phyloP scores from a whole-genome alignment of 1,140 invertebrate genomes.

The Eciton burchellii region DNA sequence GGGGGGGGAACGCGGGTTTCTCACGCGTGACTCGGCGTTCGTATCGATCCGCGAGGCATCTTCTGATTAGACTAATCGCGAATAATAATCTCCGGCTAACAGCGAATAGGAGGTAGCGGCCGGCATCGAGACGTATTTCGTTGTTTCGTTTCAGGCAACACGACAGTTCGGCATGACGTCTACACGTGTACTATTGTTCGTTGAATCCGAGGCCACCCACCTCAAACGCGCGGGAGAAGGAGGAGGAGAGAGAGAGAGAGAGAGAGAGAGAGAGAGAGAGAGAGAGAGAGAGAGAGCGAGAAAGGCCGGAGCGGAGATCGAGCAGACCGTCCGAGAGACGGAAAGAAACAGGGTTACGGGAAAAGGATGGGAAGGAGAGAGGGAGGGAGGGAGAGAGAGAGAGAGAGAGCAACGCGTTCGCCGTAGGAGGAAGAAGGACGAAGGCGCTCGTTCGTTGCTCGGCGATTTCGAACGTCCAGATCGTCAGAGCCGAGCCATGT shows the following conservation, averaged over 20 bases:
- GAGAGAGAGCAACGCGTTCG: background rate
- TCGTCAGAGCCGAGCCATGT: constrained; percentile 54
- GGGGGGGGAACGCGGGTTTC: too few relatives aligned
- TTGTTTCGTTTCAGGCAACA: constrained; percentile 72
- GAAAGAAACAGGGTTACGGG: constrained; percentile 30
- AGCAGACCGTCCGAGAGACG: constrained; percentile 50
- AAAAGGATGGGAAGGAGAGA: background rate
- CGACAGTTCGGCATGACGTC: constrained; percentile 79
- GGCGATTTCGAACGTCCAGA: constrained; percentile 27
- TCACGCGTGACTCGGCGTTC: background rate
- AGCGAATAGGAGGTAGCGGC: constrained; percentile 56
- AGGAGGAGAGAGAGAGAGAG: too few relatives aligned
- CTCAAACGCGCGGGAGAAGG: too few relatives aligned
- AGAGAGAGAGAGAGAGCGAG: too few relatives aligned
- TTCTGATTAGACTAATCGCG: constrained; percentile 65
- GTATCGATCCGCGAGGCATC: constrained; percentile 26
- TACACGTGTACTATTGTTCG: constrained; percentile 81
- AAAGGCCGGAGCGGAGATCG: constrained; percentile 26
- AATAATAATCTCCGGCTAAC: constrained; percentile 54
- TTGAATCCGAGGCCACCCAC: constrained; percentile 77
- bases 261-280: too few relatives aligned
- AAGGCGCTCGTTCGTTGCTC: background rate
- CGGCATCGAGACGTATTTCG: constrained; percentile 36
- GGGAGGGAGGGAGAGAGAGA: constrained; percentile 26
- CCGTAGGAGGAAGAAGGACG: constrained; percentile 19